Evolutionary conservation across 2,888 invertebrate species (phyloP).

Genomic region (Drosophila tanythrix): DNA sequence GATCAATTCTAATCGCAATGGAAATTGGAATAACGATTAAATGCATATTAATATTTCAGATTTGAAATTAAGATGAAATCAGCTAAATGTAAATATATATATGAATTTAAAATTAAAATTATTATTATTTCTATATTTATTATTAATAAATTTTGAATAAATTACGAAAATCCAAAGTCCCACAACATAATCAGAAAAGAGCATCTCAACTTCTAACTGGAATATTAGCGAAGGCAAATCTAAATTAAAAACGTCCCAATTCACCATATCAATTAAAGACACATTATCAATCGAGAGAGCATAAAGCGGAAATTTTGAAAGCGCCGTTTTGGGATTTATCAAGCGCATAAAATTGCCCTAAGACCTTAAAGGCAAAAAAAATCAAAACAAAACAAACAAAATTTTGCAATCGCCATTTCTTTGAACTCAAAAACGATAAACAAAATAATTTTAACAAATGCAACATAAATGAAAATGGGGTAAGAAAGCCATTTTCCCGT

Average conservation of each 20-base stretch:
- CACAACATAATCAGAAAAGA: background rate
- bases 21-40: background rate
- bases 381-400: conserved; percentile 5
- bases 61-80: background rate
- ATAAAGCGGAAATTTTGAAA: background rate
- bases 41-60: background rate
- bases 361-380: conserved; percentile 6
- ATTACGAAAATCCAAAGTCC: background rate
- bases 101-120: background rate
- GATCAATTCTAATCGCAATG: background rate
- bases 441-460: conserved; percentile 54
- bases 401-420: conserved; percentile 17
- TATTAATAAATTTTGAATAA: background rate
- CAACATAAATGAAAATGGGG: conserved; percentile 26
- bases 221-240: background rate
- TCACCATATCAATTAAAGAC: background rate
- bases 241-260: background rate
- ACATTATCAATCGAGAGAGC: background rate
- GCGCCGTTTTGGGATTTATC: conserved; percentile 21
- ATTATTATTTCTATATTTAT: background rate
- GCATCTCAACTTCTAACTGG: background rate
- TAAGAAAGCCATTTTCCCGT: conserved; percentile 8
- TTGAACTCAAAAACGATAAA: conserved; percentile 48
- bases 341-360: conserved; percentile 18
- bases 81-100: background rate